These are phyloP conservation scores for Punctoribates punctum DNA, from an alignment of 2,888 invertebrate species.

Conservation along the genomic window DNA sequence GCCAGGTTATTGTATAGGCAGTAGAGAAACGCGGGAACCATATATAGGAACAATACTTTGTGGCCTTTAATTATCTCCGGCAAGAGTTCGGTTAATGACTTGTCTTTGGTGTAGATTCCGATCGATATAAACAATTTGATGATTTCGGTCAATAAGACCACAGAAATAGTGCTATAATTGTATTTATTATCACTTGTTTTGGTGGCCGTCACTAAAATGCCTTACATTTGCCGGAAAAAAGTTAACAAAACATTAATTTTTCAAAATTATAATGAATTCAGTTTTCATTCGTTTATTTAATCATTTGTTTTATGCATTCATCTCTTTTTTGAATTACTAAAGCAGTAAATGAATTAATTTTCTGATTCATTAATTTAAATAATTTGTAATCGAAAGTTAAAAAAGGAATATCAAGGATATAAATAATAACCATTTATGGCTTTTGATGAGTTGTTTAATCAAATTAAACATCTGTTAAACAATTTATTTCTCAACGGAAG, in stretches of 20 bases:
- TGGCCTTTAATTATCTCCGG: constrained; percentile 28
- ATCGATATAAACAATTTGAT: constrained; percentile 73
- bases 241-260: not conserved
- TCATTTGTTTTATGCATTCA: not conserved
- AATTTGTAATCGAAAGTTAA: no score
- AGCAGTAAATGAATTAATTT: no score
- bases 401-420: no score
- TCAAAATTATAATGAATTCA: constrained; percentile 45
- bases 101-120: constrained; percentile 60
- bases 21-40: constrained; percentile 84
- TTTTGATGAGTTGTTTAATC: no score
- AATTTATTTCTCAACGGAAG: no score
- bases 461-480: no score
- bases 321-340: no score
- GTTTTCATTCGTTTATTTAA: constrained; percentile 43
- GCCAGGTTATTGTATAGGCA: constrained; percentile 92
- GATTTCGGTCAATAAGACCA: constrained; percentile 81
- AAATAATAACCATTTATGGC: no score
- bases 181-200: constrained; percentile 75
- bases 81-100: constrained; percentile 45
- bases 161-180: constrained; percentile 75
- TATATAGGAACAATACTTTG: constrained; percentile 69
- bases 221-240: constrained; percentile 57
- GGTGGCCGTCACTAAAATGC: constrained; percentile 84
- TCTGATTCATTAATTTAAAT: no score